Percentiles rank a stretch among this genome's conserved stretches.
Evolutionary conservation across 2,113 vertebrate species (phyloP).

Genomic region (Pygoscelis antarcticus): DNA sequence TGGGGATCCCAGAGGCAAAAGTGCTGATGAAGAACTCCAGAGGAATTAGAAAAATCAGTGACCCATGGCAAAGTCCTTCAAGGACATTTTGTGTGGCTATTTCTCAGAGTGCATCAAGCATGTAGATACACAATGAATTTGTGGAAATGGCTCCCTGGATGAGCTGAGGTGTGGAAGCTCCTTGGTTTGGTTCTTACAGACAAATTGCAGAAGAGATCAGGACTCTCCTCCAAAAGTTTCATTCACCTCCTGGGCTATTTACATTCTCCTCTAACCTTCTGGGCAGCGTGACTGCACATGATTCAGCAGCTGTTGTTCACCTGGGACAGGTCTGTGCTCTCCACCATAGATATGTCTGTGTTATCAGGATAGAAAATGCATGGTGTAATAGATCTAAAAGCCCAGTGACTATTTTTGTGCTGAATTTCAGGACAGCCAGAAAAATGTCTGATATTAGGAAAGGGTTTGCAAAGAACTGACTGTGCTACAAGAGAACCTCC

Average conservation of each 20-base stretch:
- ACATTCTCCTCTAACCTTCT: neutral
- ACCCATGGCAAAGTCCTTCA: neutral
- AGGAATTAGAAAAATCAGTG: constrained; percentile 5
- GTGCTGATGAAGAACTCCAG: neutral
- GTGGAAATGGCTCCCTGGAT: neutral
- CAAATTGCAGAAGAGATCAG: neutral
- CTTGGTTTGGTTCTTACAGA: neutral
- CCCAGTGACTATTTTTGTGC: neutral
- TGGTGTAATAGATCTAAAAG: neutral
- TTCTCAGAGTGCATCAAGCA: neutral
- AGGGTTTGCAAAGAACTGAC: neutral
- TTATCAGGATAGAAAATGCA: neutral
- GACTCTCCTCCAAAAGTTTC: neutral
- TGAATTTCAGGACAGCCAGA: neutral
- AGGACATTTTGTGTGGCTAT: neutral
- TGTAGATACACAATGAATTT: neutral
- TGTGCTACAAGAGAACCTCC: neutral
- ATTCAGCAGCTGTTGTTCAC: neutral
- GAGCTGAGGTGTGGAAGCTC: neutral
- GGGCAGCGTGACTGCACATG: neutral
- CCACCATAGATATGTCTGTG: neutral
- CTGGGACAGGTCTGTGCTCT: neutral
- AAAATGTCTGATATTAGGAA: neutral
- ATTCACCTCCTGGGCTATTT: neutral
- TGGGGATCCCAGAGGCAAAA: neutral